A percentile compares a stretch with the other conserved stretches of the same genome.
Evolutionary conservation across 2,888 invertebrate species (phyloP).

Genomic region (Timema podura): DNA sequence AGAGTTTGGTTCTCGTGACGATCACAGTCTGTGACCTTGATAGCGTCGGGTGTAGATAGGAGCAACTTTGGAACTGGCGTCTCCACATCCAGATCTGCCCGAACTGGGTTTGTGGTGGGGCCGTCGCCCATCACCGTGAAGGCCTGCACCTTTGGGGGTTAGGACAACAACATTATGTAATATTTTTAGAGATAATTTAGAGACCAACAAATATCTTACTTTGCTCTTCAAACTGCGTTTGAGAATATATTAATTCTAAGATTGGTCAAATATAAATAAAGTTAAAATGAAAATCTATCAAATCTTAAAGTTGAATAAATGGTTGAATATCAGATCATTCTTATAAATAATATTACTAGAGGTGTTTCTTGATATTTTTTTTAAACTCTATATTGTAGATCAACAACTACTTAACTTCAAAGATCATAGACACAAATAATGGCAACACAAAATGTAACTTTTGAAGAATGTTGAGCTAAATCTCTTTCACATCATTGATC

Average conservation of each 20-base stretch:
- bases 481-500: no score
- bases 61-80: conserved; percentile 75
- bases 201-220: conserved; percentile 2
- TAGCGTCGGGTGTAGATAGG: conserved; percentile 66
- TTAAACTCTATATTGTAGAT: no score
- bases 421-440: no score
- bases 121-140: conserved; percentile 76
- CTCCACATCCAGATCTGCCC: conserved; percentile 64
- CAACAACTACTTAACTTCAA: no score
- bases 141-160: conserved; percentile 62
- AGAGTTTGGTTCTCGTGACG: conserved; percentile 55
- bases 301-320: no score
- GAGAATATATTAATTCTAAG: not conserved
- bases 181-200: not conserved
- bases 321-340: no score
- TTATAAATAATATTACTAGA: no score
- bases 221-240: not conserved
- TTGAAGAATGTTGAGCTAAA: no score
- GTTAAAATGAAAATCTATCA: no score
- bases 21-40: conserved; percentile 74
- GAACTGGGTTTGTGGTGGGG: conserved; percentile 59
- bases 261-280: not conserved
- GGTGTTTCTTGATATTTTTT: no score
- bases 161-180: conserved; percentile 34
- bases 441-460: no score